Evolutionary conservation across 2,113 vertebrate genomes (phyloP).

Genomic region (Ursus arctos): DNA sequence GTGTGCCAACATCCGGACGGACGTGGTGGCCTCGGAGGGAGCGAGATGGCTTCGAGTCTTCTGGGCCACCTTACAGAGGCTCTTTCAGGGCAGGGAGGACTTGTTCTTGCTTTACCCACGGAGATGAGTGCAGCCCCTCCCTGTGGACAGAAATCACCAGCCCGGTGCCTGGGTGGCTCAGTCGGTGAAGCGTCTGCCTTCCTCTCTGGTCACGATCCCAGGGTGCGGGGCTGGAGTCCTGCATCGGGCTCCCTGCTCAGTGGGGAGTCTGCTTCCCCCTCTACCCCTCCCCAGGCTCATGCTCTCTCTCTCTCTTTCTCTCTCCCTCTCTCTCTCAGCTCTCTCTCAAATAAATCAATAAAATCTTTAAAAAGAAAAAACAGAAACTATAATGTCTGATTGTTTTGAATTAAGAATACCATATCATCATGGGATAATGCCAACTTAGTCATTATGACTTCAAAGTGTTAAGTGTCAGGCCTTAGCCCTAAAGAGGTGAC

Average conservation of each 20-base stretch:
- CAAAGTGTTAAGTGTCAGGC: neutral
- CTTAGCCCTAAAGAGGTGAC: neutral
- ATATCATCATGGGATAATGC: neutral
- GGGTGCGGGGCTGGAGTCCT: too few species aligned
- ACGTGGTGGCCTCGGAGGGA: fast-evolving
- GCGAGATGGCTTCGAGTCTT: neutral
- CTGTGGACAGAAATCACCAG: neutral
- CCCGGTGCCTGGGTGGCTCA: too few species aligned
- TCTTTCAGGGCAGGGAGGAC: neutral
- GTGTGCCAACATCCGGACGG: neutral
- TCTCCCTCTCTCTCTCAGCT: too few species aligned
- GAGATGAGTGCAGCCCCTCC: neutral
- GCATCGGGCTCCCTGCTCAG: too few species aligned
- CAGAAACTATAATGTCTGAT: neutral
- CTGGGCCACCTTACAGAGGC: neutral
- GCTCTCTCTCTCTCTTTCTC: too few species aligned
- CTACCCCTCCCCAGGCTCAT: too few species aligned
- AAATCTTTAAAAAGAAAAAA: neutral
- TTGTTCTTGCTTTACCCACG: neutral
- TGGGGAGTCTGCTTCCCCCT: too few species aligned
- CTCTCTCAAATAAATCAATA: too few species aligned
- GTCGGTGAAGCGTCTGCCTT: too few species aligned
- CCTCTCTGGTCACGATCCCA: too few species aligned
- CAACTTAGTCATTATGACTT: neutral
- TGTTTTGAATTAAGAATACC: neutral